phyloP scores from a whole-genome alignment of 2,888 invertebrate species.

The Drosophila neotestacea region DNA sequence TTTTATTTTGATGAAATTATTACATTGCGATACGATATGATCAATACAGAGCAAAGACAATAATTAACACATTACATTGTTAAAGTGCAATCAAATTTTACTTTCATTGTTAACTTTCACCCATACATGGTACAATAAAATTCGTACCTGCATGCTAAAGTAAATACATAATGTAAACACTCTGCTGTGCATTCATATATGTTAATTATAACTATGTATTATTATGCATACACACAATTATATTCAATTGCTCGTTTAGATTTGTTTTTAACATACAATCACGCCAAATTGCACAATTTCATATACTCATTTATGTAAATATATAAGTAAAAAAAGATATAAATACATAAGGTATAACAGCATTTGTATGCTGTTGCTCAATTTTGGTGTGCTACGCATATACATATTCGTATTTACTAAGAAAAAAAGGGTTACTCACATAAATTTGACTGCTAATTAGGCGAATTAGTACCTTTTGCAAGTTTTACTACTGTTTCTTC shows the following conservation, averaged over 20 bases:
- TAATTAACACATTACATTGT: conserved; percentile 9
- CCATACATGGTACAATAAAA: conserved; percentile 3
- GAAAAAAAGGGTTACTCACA: conserved; percentile 21
- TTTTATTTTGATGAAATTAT: background rate
- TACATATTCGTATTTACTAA: background rate
- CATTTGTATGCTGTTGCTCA: background rate
- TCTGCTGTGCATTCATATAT: conserved; percentile 6
- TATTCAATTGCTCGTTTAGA: background rate
- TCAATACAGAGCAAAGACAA: background rate
- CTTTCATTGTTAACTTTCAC: conserved; percentile 23
- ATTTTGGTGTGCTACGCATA: conserved; percentile 1
- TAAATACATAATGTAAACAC: conserved; percentile 12
- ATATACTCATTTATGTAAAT: conserved; percentile 1
- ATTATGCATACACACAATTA: background rate
- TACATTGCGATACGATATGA: background rate
- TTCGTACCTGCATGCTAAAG: background rate
- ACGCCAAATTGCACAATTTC: conserved; percentile 14
- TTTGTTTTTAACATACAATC: background rate
- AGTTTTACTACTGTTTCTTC: background rate
- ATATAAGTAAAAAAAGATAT: background rate
- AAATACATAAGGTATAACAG: background rate
- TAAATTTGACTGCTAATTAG: background rate
- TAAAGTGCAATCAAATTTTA: conserved; percentile 16
- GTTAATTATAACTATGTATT: conserved; percentile 3
- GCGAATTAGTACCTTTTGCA: conserved; percentile 7